Evolutionary conservation across 1,140 invertebrate species (phyloP).

Genomic region (Panulirus ornatus): DNA sequence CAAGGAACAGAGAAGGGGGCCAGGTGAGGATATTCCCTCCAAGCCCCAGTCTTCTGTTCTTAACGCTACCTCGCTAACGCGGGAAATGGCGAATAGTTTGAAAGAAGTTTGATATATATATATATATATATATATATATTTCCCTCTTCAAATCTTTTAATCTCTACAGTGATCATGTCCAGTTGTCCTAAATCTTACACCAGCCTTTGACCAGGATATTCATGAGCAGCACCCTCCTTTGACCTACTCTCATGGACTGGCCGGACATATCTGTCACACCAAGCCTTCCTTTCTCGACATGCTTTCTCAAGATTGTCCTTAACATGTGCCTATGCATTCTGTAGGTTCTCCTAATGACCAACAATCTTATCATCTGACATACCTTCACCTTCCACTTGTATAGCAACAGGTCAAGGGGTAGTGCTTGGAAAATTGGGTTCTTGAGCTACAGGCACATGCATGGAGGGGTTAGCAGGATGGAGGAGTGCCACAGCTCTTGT

Average conservation of each 20-base stretch:
- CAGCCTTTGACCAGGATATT: too few relatives aligned
- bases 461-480: background rate
- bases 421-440: background rate
- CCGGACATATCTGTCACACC: background rate
- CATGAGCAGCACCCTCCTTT: too few relatives aligned
- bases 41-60: too few relatives aligned
- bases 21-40: too few relatives aligned
- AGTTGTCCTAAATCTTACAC: background rate
- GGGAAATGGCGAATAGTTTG: too few relatives aligned
- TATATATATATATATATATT: too few relatives aligned
- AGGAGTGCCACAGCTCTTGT: background rate
- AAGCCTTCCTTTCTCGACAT: background rate
- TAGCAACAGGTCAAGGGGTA: background rate
- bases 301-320: background rate
- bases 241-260: too few relatives aligned
- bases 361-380: background rate
- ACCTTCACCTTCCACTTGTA: background rate
- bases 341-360: background rate
- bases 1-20: too few relatives aligned
- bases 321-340: background rate
- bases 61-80: too few relatives aligned
- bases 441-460: background rate
- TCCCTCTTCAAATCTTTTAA: too few relatives aligned
- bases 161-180: background rate
- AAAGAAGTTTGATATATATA: too few relatives aligned